Evolutionary conservation across 2,113 vertebrate species (phyloP), one percentile per base, ranked within the genome.

Genomic region (Anoura caudifer): DNA sequence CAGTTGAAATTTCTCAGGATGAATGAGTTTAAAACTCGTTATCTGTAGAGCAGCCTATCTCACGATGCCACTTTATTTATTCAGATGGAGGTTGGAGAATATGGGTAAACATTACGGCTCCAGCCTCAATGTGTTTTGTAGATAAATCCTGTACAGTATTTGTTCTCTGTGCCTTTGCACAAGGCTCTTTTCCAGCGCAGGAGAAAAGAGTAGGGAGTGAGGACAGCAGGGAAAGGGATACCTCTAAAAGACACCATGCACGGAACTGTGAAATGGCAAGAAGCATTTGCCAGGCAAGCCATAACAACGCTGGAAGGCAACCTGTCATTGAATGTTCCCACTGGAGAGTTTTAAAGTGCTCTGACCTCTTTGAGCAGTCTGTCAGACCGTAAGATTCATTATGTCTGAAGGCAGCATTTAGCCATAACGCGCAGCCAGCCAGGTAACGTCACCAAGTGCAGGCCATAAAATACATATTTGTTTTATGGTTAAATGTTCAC

Each of bases 21-120:
- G 97, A 98, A 98, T 97, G 96, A 96, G 95, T 98, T 98, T 92
- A 97, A 98, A 98, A 98, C 93, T 98, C 96, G 96, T 98, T 98
- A 98, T 98, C 97, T 97, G 61, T 85, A 94, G 56, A 97, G 85
- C 94, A 96, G 94, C 87, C 87, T 86, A 92, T 96, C 97, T 98
- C 95, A 88, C 0, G 95, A 97, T 81, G 97, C 94, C 65, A 94
- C 80, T 97, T 97, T 97, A 97, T 98, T 98, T 98, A 98, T 97
- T 98, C 89, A 95, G 96, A 97, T 96, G 77, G 97, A 98, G 87
- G 97, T 0, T 97, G 96, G 85, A 98, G 89, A 97, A 92, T 80
- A 79, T 94, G 94, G 95, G 97, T 97, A 98, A 98, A 98, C 94
- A 98, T 17, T 97, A 92, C 47, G 91, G 79, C 90, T 83, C 61